Percentiles rank a stretch among this genome's conserved stretches.
phyloP scores from a whole-genome alignment of 2,888 invertebrate genomes.

The Thera britannica region DNA sequence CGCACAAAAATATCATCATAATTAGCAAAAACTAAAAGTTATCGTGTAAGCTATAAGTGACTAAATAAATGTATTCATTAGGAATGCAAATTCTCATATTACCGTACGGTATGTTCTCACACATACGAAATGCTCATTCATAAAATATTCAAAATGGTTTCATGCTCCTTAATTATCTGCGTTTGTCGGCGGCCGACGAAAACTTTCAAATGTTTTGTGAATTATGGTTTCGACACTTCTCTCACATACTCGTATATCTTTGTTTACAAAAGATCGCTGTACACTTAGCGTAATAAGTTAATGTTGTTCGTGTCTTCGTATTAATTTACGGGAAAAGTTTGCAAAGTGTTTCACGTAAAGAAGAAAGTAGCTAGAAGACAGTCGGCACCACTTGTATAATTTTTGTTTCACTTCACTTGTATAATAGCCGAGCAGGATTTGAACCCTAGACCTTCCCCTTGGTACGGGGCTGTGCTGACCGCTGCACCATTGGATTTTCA shows the following conservation, averaged over 20 bases:
- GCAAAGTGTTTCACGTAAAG: constrained; percentile 17
- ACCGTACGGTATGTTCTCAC: constrained; percentile 78
- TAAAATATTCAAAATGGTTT: constrained; percentile 83
- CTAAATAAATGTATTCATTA: constrained; percentile 72
- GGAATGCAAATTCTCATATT: constrained; percentile 76
- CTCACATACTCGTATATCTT: constrained; percentile 5
- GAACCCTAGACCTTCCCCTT: too few relatives aligned
- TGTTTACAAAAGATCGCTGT: constrained; percentile 25
- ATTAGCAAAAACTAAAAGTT: constrained; percentile 18
- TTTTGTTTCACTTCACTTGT: constrained; percentile 48
- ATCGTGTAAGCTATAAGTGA: constrained; percentile 33
- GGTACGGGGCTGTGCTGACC: too few relatives aligned
- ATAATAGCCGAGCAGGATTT: too few relatives aligned
- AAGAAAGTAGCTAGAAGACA: constrained; percentile 17
- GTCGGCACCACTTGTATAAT: constrained; percentile 26
- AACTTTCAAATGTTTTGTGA: constrained; percentile 63
- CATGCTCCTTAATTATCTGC: constrained; percentile 81
- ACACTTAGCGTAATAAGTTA: constrained; percentile 30
- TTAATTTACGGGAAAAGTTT: constrained; percentile 32
- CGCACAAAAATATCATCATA: constrained; percentile 6
- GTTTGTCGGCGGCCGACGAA: constrained; percentile 72
- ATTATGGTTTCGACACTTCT: constrained; percentile 32
- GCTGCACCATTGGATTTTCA: too few relatives aligned
- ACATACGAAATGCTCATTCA: constrained; percentile 80
- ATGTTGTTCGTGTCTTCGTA: constrained; percentile 25